Base-by-base conservation (phyloP, 1,140 invertebrate species). In the Hestina assimilis region DNA sequence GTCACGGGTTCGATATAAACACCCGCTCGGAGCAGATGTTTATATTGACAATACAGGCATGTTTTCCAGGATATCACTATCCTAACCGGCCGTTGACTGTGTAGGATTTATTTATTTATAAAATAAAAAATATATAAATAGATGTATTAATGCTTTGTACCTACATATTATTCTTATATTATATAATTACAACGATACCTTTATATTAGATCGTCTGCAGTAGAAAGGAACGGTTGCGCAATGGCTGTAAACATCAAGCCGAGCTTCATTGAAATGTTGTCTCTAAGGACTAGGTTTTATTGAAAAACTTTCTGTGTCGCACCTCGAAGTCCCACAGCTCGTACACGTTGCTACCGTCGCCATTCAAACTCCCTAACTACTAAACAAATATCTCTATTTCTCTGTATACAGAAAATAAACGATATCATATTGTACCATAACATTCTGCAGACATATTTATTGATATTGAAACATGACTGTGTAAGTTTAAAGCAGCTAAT, bases 241-340 rank as follows among this genome's bases (percentile, higher is more conserved):
- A 51, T 62, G 58, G 66, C 62, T 75, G 71, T 82, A 80, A 80
- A 82, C 79, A 83, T 72, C 53, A 67, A 65, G 51, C 70, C 63
- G 62, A 59, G 75, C 66, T 77, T 69, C 75, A 80, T 75, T 75
- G 78, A 82, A 80, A 82, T 79, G 77, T 77, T 82, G 79, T 81
- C 82, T 80, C 82, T 63, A 64, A 82, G 79, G 80, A 66, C 67
- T 58, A 72, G 76, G 72, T 74, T 83, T 80, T 85, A 82, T 82
- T 83, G 80, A 80, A 83, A 83, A 85, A 85, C 75, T 85, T 85
- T 79, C 61, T 69, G 64, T 57, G 63, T 63, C 66, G 56, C 66
- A 69, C 66, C 54, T 58, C 66, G 26, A 51, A 65, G 63, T 62
- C 64, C 61, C 61, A 52, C 20, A 50, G 62, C 58, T 59, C 59